phyloP scores from a whole-genome alignment of 2,113 vertebrate species.

The Mellivora capensis region DNA sequence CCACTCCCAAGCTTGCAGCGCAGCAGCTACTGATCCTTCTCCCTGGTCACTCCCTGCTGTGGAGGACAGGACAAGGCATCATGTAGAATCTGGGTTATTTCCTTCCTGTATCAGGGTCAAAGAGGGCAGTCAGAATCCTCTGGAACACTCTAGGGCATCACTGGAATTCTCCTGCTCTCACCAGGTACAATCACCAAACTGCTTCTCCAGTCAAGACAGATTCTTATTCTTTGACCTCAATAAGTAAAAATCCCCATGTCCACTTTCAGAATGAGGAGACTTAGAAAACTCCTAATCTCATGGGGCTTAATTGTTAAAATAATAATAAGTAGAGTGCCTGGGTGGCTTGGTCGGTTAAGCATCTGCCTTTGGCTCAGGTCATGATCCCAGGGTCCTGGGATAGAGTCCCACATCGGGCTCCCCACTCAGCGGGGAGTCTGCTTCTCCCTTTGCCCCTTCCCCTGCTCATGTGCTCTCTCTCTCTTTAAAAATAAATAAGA shows the following conservation, averaged over 20 bases:
- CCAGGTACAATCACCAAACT: neutral
- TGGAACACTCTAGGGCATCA: neutral
- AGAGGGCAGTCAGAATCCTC: neutral
- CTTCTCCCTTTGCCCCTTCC: neutral
- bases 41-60: rapidly evolving
- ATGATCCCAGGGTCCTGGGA: neutral
- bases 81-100: neutral
- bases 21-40: neutral
- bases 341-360: neutral
- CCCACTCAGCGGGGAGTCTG: too few species aligned
- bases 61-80: neutral
- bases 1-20: neutral
- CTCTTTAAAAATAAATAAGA: neutral
- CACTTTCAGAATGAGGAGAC: neutral
- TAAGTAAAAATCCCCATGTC: neutral
- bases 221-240: neutral
- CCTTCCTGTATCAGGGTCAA: neutral
- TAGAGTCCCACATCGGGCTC: too few species aligned
- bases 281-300: neutral
- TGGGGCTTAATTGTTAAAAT: neutral
- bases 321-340: neutral
- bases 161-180: neutral
- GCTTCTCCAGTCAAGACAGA: neutral
- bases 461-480: neutral
- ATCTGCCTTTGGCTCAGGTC: neutral